These are phyloP conservation scores for Eufriesea mexicana DNA, from an alignment of 1,140 invertebrate species.

Conservation along the genomic window DNA sequence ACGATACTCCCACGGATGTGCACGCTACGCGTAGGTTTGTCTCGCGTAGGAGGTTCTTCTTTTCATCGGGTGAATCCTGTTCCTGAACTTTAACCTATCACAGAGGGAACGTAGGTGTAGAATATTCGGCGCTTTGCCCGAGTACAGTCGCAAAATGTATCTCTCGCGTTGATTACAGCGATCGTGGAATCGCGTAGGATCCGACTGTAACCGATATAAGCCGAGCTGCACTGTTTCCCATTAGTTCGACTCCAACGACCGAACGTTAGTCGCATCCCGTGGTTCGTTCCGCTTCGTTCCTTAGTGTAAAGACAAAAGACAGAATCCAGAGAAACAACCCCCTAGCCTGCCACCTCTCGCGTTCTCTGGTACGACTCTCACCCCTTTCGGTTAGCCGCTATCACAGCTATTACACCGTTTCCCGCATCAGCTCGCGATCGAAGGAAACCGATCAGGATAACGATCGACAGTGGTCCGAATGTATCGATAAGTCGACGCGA, in stretches of 20 bases:
- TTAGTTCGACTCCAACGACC: background rate
- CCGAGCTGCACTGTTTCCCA: background rate
- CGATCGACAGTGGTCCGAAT: background rate
- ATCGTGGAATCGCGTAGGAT: background rate
- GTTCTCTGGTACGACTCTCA: background rate
- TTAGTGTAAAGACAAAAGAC: background rate
- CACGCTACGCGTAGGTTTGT: background rate
- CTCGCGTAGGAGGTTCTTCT: background rate
- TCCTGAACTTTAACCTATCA: conserved; percentile 10
- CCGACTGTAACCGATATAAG: too few relatives aligned
- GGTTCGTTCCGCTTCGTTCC: background rate
- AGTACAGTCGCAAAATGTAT: background rate
- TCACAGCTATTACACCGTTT: too few relatives aligned
- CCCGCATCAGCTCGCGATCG: background rate
- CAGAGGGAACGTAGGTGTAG: background rate
- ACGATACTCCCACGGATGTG: background rate
- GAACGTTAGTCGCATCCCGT: background rate
- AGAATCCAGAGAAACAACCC: background rate
- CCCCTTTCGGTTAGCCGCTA: background rate
- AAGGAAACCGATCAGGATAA: background rate
- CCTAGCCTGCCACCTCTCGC: too few relatives aligned
- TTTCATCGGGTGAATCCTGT: too few relatives aligned
- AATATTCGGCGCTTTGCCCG: background rate
- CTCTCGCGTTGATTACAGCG: too few relatives aligned
- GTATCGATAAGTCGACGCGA: conserved; percentile 40